Conservation (phyloP, 1,140 invertebrate genomes). For the Drosophila bifasciata region DNA sequence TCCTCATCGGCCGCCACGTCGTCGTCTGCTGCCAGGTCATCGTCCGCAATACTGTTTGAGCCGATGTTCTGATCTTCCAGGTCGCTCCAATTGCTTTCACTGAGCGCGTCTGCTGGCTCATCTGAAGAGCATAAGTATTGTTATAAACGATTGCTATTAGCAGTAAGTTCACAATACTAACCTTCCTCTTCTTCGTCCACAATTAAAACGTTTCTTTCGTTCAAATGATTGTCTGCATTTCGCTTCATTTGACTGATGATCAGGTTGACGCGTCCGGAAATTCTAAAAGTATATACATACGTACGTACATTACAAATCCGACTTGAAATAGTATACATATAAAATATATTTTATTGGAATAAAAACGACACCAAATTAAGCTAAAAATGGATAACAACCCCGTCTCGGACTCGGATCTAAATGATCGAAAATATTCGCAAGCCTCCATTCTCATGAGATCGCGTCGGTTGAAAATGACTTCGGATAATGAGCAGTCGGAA, state of each 20-base stretch:
- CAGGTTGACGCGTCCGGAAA: conserved; percentile 62
- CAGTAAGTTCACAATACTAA: conserved; percentile 8
- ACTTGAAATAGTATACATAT: conserved; percentile 5
- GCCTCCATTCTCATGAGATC: no score
- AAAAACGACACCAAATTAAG: not conserved
- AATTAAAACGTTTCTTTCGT: conserved; percentile 40
- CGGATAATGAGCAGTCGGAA: no score
- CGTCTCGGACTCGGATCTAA: no score
- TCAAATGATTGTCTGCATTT: conserved; percentile 53
- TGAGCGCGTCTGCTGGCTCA: conserved; percentile 13
- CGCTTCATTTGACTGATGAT: conserved; percentile 69
- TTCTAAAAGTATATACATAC: conserved; percentile 33
- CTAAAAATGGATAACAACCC: not conserved
- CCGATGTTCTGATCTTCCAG: conserved; percentile 49
- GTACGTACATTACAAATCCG: not conserved
- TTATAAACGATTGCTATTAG: not conserved
- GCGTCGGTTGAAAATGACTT: no score
- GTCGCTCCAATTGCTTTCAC: conserved; percentile 63
- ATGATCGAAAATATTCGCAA: no score
- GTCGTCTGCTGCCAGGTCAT: conserved; percentile 53
- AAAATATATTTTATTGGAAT: conserved; percentile 2
- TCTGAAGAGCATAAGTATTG: conserved; percentile 6
- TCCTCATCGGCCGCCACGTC: conserved; percentile 54
- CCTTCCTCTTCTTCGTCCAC: conserved; percentile 54
- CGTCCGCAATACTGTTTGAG: conserved; percentile 20